These are phyloP conservation scores for Sceliomorpha sp. DNA, from an alignment of 2,888 invertebrate species.

Conservation along the genomic window DNA sequence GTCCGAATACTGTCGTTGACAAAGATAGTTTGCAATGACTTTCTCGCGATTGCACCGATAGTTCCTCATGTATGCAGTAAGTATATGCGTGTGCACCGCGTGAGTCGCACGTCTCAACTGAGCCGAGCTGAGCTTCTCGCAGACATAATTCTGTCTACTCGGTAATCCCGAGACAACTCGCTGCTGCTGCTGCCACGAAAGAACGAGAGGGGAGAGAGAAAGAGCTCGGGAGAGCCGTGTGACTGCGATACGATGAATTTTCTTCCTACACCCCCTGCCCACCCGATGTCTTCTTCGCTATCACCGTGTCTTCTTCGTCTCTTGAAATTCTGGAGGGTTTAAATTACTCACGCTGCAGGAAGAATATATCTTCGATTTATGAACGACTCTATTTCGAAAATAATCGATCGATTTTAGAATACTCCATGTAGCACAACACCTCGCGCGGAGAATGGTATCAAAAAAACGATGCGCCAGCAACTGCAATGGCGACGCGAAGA, in stretches of 20 bases:
- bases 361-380: slow-evolving; percentile 6
- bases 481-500: too few species aligned
- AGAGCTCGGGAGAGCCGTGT: slow-evolving; percentile 52
- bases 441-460: too few species aligned
- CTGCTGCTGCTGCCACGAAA: slow-evolving; percentile 51
- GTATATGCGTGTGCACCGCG: slow-evolving; percentile 74
- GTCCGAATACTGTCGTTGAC: slow-evolving; percentile 46
- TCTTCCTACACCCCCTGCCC: slow-evolving; percentile 58
- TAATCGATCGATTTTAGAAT: slow-evolving; percentile 1
- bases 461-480: too few species aligned
- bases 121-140: slow-evolving; percentile 75
- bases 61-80: slow-evolving; percentile 61
- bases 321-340: slow-evolving; percentile 33
- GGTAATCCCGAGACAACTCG: slow-evolving; percentile 75
- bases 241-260: slow-evolving; percentile 58
- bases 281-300: slow-evolving; percentile 26
- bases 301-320: slow-evolving; percentile 34
- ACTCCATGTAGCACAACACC: too few species aligned
- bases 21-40: slow-evolving; percentile 1
- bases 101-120: slow-evolving; percentile 79
- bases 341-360: slow-evolving; percentile 18
- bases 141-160: slow-evolving; percentile 80
- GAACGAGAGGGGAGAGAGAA: slow-evolving; percentile 58
- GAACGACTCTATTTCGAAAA: too few species aligned
- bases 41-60: slow-evolving; percentile 32